Percentiles rank a stretch among this genome's conserved stretches.
Evolutionary conservation across 2,113 vertebrate species (phyloP).

Genomic region (Athene noctua): DNA sequence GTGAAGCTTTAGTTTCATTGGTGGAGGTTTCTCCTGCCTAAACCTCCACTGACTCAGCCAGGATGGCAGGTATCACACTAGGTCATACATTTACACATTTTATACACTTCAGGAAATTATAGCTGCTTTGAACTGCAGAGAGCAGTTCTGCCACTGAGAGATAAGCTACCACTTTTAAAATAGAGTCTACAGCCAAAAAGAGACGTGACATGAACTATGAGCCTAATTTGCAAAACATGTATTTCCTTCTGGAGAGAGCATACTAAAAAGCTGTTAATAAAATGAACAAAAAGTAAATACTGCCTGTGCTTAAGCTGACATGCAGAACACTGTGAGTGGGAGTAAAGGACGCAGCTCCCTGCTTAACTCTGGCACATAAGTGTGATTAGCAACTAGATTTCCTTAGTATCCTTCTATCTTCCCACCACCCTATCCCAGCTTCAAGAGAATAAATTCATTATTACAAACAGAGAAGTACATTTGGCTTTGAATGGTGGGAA

Average conservation of each 20-base stretch:
- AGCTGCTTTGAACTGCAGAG: background rate
- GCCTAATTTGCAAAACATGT: background rate
- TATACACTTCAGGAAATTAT: background rate
- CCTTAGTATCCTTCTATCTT: background rate
- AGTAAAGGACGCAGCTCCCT: background rate
- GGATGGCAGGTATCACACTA: background rate
- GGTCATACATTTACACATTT: background rate
- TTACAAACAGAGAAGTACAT: background rate
- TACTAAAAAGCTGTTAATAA: background rate
- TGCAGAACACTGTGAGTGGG: background rate
- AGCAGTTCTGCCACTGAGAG: background rate
- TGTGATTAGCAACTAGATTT: background rate
- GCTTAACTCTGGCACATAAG: background rate
- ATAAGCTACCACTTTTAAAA: conserved; percentile 7
- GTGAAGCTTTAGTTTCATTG: background rate
- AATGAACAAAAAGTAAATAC: background rate
- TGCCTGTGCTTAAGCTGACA: background rate
- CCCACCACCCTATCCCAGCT: background rate
- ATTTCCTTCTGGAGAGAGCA: background rate
- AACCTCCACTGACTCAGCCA: background rate
- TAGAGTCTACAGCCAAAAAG: background rate
- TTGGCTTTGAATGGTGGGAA: background rate
- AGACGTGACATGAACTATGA: background rate
- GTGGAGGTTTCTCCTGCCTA: background rate
- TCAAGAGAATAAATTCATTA: background rate